A percentile compares a stretch with the other conserved stretches of the same genome.
Evolutionary conservation across 2,888 invertebrate genomes (phyloP).

Genomic region (Eremobia ochroleuca): DNA sequence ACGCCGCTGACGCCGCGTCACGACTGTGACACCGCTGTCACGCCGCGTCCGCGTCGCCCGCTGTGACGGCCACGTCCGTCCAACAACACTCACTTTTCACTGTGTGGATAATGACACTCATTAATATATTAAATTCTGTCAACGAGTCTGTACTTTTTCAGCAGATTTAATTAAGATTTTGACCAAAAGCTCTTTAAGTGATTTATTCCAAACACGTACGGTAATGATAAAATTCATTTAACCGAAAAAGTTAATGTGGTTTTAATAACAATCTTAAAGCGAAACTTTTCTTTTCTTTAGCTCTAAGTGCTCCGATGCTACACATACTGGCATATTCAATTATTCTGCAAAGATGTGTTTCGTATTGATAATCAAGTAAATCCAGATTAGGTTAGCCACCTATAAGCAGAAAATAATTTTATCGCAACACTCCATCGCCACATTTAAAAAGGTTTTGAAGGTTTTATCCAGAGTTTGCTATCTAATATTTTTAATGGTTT

Average conservation of each 20-base stretch:
- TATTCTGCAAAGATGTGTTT: neutral
- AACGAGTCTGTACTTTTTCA: slow-evolving; percentile 4
- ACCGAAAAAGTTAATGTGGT: slow-evolving; percentile 1
- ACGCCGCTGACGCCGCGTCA: slow-evolving; percentile 45
- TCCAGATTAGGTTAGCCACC: neutral
- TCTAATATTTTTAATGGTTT: slow-evolving; percentile 82
- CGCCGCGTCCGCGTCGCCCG: slow-evolving; percentile 40
- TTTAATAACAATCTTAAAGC: neutral
- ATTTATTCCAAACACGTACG: slow-evolving; percentile 6
- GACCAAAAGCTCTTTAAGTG: neutral
- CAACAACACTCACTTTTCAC: slow-evolving; percentile 31
- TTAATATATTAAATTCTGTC: slow-evolving; percentile 7
- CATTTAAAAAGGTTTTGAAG: slow-evolving; percentile 65
- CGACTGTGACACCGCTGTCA: slow-evolving; percentile 58
- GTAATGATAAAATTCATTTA: neutral
- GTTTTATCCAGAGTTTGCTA: slow-evolving; percentile 68
- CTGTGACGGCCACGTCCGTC: slow-evolving; percentile 27
- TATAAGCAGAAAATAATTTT: slow-evolving; percentile 17
- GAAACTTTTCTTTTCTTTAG: neutral
- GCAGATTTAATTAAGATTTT: slow-evolving; percentile 8
- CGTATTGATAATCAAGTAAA: slow-evolving; percentile 11
- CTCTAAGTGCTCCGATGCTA: neutral
- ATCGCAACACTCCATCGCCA: slow-evolving; percentile 48
- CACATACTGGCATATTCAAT: neutral
- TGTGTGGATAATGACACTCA: slow-evolving; percentile 22